Base-by-base conservation (phyloP, 2,888 invertebrate species). In the Caenorhabditis imperialis region DNA sequence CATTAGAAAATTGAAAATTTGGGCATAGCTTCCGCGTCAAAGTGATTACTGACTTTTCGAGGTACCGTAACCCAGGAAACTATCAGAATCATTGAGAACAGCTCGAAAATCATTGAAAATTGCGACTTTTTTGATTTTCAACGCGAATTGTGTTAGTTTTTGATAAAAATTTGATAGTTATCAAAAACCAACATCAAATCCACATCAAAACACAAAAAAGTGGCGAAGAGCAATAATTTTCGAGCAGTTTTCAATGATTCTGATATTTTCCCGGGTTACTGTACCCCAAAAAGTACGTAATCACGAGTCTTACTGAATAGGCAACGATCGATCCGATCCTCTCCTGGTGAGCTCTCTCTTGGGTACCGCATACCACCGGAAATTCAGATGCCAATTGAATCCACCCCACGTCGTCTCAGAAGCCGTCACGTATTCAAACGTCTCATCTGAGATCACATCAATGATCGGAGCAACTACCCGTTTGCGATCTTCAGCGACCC, bases 341-440 rank as follows among this genome's bases (percentile, higher is more conserved):
- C 98, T 91, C 51, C 99, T 92, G 69, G 94, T 92, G 93, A 97
- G 94, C 91, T 99, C 99, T 81, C 98, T 92, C 88, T 96, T 94
- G 0, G 99, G 97, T 23, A 99, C 98, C 70, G 96, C 92, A 90
- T 99, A 99, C 88, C 88, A 88, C 91, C 98, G 92, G 90, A 99
- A 99, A 90, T 98, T 98, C 58, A 99, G 91, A 90, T 97, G 97
- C 98, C 98, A 98, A 90, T 98, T 99, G 90, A 99, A 99, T 23
- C 98, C 98, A 77, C 98, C 98, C 97, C 98, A 99, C 0, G 98
- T 99, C 93, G 96, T 96, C 89, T 99, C 98, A 1, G 96, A 96
- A 0, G 98, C 98, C 54, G 96, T 94, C 77, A 98, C 95, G 90
- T 99, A 99, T 90, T 98, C 97, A 90, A 99, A 99, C 4, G 95